Evolutionary conservation across 2,888 invertebrate species (phyloP), one percentile per base, ranked within the genome.

Genomic region (Lymantria monacha): DNA sequence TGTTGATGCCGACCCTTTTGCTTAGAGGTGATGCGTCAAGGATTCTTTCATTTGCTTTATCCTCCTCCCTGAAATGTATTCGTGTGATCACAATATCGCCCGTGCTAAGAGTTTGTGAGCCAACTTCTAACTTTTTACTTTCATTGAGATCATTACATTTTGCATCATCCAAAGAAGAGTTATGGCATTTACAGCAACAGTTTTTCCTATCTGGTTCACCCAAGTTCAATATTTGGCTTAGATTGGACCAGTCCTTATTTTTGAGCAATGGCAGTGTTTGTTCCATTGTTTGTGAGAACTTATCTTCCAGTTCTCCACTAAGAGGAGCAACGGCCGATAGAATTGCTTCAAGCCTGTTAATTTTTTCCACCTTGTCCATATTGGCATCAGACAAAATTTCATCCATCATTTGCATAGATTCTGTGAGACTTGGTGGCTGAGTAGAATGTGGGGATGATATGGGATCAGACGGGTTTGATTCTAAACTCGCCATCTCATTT

Each of bases 31-130:
- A 79, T n/a, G 91, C 91, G 58, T 91, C 92, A 0, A 92, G 73
- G 51, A 86, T 81, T 61, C 89, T 82, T 64, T 92, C 92, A 44
- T 88, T 86, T 0, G 73, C 61, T 61, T 91, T 92, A 54, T 92
- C 92, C 61, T 92, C 92, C 60, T 92, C 92, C 44, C 90, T 78
- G 75, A 91, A 92, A 68, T 92, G 91, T 72, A 97, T 96, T 85
- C 96, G 95, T 42, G 97, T 97, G 71, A 97, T 97, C 49, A 97
- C 97, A 74, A 98, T 96, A 80, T 97, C 97, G 46, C 97, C 97
- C 13, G 97, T 97, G 79, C 97, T 97, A 44, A 97, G 91, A 1
- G 97, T 97, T 85, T 98, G 97, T 53, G 95, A 95, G 33, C 94
- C 94, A 54, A 94, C 92, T 66, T 94, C 93, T 9, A 77, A 60